Evolutionary conservation across 2,113 vertebrate genomes (phyloP).

Genomic region (Chlorodrepanis virens): DNA sequence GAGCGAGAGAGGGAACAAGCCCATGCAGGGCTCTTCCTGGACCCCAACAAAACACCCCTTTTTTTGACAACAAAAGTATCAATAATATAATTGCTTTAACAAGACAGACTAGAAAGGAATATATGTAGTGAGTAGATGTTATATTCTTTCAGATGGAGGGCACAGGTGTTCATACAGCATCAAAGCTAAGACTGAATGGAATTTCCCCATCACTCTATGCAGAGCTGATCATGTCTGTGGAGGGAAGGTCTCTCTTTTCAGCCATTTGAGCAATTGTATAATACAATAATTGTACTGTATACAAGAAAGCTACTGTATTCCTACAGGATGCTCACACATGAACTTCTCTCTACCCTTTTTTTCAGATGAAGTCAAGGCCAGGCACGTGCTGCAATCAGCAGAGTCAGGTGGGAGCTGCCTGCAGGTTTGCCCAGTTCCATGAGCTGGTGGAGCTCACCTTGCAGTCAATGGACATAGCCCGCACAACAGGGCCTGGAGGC

Average conservation of each 20-base stretch:
- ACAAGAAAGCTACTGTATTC: background rate
- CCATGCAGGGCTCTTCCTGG: background rate
- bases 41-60: background rate
- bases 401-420: background rate
- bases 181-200: fast-evolving
- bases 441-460: background rate
- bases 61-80: background rate
- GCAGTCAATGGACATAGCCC: fast-evolving
- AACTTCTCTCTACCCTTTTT: background rate
- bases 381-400: fast-evolving
- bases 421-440: background rate
- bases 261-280: background rate
- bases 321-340: background rate
- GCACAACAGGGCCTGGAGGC: background rate
- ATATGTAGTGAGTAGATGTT: background rate
- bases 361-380: background rate
- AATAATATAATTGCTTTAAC: background rate
- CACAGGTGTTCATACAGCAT: fast-evolving
- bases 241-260: background rate
- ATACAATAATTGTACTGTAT: background rate
- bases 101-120: background rate
- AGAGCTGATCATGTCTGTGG: background rate
- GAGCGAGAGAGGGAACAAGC: fast-evolving
- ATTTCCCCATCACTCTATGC: fast-evolving
- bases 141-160: background rate